phyloP scores from a whole-genome alignment of 2,113 vertebrate species.

The Anguilla rostrata region DNA sequence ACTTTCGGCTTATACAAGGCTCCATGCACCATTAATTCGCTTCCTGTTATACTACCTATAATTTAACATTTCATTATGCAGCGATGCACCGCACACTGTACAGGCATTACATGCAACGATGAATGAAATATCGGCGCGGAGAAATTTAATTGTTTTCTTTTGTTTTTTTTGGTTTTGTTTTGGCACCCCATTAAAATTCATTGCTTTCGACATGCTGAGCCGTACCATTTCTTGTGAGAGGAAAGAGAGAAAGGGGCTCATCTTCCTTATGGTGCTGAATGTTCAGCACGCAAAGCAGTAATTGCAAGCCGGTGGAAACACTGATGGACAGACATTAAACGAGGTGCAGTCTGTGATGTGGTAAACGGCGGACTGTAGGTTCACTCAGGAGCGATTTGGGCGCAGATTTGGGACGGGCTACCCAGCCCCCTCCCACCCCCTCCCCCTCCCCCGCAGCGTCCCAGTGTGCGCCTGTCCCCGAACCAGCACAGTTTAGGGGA shows the following conservation, averaged over 20 bases:
- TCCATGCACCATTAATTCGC: neutral
- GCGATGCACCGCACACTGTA: neutral
- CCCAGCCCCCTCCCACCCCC: neutral
- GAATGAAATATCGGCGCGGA: neutral
- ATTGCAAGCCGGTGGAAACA: neutral
- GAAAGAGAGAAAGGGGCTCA: neutral
- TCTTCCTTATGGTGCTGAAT: neutral
- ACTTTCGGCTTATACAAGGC: neutral
- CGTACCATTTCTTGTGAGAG: neutral
- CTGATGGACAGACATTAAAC: neutral
- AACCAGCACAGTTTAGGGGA: neutral
- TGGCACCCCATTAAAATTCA: neutral
- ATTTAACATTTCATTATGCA: constrained; percentile 1
- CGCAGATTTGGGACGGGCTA: neutral
- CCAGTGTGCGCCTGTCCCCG: too few relatives aligned
- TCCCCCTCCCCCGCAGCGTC: too few relatives aligned
- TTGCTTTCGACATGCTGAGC: neutral
- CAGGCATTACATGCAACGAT: neutral
- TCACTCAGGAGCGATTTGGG: too few relatives aligned
- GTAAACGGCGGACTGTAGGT: too few relatives aligned
- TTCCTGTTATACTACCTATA: constrained; percentile 5
- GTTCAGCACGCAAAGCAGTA: neutral
- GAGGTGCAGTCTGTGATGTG: too few relatives aligned
- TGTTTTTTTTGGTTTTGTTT: neutral
- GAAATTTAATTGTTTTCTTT: neutral